These are phyloP conservation scores for Oxytorus armatus DNA, from an alignment of 2,888 invertebrate species.

Conservation along the genomic window DNA sequence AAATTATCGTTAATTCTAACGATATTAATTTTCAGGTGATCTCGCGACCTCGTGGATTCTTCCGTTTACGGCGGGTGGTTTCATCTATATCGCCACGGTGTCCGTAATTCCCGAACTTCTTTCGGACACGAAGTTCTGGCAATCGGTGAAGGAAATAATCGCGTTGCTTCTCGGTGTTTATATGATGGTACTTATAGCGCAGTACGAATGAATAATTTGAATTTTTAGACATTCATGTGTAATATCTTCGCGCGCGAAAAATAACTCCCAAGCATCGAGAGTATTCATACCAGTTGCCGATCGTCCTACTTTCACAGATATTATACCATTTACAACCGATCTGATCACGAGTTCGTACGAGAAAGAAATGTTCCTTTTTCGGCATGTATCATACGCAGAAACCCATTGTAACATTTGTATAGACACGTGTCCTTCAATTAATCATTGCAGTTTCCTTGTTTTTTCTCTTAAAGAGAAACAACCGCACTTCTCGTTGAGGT, in stretches of 20 bases:
- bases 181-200: conserved; percentile 98
- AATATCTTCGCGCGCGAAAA: neutral
- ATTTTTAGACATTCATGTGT: neutral
- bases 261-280: conserved; percentile 15
- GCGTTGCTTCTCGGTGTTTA: conserved; percentile 95
- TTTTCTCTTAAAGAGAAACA: no score
- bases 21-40: conserved; percentile 85
- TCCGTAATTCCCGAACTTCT: conserved; percentile 99
- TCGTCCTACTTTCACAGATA: conserved; percentile 5
- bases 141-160: conserved; percentile 95
- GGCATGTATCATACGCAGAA: neutral
- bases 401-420: conserved; percentile 16
- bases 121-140: conserved; percentile 93
- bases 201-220: conserved; percentile 87
- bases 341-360: conserved; percentile 23
- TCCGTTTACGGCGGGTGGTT: conserved; percentile 99
- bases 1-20: conserved; percentile 4
- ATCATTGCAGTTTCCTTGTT: no score
- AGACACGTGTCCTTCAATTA: conserved; percentile 1
- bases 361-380: conserved; percentile 8
- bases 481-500: no score
- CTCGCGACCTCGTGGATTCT: conserved; percentile 94
- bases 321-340: neutral
- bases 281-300: conserved; percentile 38
- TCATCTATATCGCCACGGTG: conserved; percentile 99